Conservation (phyloP, 2,888 invertebrate species). For the Diarsia mendica region DNA sequence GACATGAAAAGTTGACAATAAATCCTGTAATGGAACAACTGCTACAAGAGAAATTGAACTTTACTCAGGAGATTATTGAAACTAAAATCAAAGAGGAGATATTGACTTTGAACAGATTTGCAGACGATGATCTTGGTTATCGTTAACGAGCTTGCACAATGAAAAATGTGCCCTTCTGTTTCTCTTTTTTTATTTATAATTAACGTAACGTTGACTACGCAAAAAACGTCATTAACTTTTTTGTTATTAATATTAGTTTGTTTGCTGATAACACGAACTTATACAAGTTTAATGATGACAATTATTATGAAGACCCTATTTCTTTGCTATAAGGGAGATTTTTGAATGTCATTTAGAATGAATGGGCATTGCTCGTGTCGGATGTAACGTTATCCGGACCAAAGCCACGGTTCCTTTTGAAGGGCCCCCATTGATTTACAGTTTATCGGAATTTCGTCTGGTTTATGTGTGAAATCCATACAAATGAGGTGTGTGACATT, state of each 20-base stretch:
- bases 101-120: neutral
- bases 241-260: constrained; percentile 47
- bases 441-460: constrained; percentile 59
- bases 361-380: constrained; percentile 50
- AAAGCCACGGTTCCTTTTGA: constrained; percentile 56
- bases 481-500: constrained; percentile 33
- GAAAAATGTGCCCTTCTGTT: constrained; percentile 26
- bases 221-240: constrained; percentile 52
- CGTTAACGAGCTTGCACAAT: constrained; percentile 29
- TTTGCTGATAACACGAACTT: constrained; percentile 60
- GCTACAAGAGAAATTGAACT: neutral
- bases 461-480: constrained; percentile 51
- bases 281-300: constrained; percentile 43
- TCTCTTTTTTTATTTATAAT: constrained; percentile 27
- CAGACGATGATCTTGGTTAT: constrained; percentile 8
- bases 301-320: constrained; percentile 46
- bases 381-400: constrained; percentile 64
- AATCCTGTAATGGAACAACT: neutral
- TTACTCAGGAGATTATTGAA: neutral
- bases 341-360: constrained; percentile 41
- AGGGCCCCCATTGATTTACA: constrained; percentile 62
- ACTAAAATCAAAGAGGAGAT: neutral
- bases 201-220: constrained; percentile 35
- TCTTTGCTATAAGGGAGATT: constrained; percentile 35
- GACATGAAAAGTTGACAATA: neutral